Percentiles rank a stretch among this genome's conserved stretches.
These are phyloP conservation scores for Thera obeliscata DNA, from an alignment of 2,888 invertebrate genomes.

Conservation along the genomic window DNA sequence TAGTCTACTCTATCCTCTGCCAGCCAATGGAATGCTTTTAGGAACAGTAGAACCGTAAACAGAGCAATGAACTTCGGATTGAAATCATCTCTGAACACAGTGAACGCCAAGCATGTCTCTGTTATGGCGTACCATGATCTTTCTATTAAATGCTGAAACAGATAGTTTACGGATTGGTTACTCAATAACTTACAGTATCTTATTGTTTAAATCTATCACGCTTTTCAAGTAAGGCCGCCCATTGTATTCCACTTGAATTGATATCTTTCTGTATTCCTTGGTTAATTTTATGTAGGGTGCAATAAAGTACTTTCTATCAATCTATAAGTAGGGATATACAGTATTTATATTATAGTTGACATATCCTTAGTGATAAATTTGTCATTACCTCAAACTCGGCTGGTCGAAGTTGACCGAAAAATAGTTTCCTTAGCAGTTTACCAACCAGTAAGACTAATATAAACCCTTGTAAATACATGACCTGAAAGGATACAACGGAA, in stretches of 20 bases:
- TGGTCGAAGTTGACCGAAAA: slow-evolving; percentile 97
- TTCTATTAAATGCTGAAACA: slow-evolving; percentile 94
- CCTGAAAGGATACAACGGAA: slow-evolving; percentile 85
- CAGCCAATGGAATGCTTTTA: slow-evolving; percentile 99
- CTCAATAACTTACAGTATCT: background rate
- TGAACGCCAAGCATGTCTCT: slow-evolving; percentile 99
- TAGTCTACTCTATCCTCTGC: slow-evolving; percentile 99
- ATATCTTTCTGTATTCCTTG: no score
- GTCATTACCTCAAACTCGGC: slow-evolving; percentile 96
- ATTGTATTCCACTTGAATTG: no score
- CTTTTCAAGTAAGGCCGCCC: no score
- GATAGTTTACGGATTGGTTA: background rate
- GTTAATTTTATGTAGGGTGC: no score
- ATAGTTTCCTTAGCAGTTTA: slow-evolving; percentile 96
- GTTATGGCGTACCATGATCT: slow-evolving; percentile 99
- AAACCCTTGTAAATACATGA: slow-evolving; percentile 98
- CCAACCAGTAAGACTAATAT: slow-evolving; percentile 96
- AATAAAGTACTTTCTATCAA: no score
- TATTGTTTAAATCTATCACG: no score
- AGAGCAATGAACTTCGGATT: slow-evolving; percentile 98
- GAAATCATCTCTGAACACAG: slow-evolving; percentile 99
- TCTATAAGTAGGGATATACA: no score
- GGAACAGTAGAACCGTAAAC: slow-evolving; percentile 97
- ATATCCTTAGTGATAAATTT: background rate
- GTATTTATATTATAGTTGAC: no score